Percentiles rank a stretch among this genome's conserved stretches.
Evolutionary conservation across 53 echinoderm and acorn worm species (phyloP).

Genomic region (Hippasteria phrygiana): DNA sequence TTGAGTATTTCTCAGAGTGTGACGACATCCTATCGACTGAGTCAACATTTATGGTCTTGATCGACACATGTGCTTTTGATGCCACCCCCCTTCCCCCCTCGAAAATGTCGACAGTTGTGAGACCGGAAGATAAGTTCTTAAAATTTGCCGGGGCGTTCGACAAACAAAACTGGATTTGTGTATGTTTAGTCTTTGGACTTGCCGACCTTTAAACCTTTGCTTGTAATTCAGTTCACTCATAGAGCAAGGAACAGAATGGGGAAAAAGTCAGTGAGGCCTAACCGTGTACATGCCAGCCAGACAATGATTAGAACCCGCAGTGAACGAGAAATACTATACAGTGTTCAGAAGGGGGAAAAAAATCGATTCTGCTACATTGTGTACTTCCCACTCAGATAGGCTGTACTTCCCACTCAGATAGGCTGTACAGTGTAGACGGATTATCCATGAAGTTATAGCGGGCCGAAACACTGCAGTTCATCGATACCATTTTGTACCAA

Average conservation of each 20-base stretch:
- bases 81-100: background rate
- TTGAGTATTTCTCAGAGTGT: too few relatives aligned
- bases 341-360: background rate
- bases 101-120: background rate
- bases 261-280: slow-evolving; percentile 21
- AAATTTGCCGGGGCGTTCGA: background rate
- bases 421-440: too few relatives aligned
- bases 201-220: slow-evolving; percentile 48
- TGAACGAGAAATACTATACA: slow-evolving; percentile 1
- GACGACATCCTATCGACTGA: too few relatives aligned
- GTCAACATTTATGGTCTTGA: too few relatives aligned
- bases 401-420: too few relatives aligned
- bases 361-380: background rate
- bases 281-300: background rate
- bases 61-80: background rate
- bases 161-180: background rate
- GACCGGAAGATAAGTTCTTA: background rate
- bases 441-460: too few relatives aligned
- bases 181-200: slow-evolving; percentile 51
- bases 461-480: too few relatives aligned
- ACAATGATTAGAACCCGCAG: background rate
- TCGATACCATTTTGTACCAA: background rate
- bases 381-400: too few relatives aligned
- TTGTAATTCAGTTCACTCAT: slow-evolving; percentile 44
- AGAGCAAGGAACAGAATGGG: too few relatives aligned